phyloP scores from a whole-genome alignment of 2,888 invertebrate genomes.

The Seira ritae region DNA sequence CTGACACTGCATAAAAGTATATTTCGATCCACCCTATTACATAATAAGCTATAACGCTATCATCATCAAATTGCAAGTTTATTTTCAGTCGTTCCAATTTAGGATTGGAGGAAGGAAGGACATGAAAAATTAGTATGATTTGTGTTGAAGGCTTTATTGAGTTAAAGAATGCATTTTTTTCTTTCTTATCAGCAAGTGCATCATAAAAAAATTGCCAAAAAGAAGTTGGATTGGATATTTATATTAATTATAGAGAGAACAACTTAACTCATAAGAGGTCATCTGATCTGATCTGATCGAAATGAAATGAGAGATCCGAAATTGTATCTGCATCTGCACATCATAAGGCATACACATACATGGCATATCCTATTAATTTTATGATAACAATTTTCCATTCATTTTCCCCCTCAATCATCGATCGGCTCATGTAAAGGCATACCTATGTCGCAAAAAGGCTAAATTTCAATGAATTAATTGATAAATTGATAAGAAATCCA shows the following conservation, averaged over 20 bases:
- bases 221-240: neutral
- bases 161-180: constrained; percentile 1
- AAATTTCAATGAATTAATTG: constrained; percentile 3
- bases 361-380: constrained; percentile 1
- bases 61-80: neutral
- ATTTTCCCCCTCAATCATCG: neutral
- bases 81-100: neutral
- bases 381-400: neutral
- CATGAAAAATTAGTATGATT: neutral
- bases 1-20: too few species aligned
- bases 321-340: too few species aligned
- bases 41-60: neutral
- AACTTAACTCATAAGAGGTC: too few species aligned
- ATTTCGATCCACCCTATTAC: neutral
- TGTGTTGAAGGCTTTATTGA: neutral
- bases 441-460: neutral
- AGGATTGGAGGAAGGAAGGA: neutral
- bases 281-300: too few species aligned
- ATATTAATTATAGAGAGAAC: too few species aligned
- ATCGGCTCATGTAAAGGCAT: neutral
- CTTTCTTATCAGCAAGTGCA: constrained; percentile 2
- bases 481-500: constrained; percentile 6
- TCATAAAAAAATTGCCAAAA: neutral
- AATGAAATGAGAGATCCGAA: neutral
- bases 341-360: neutral